Evolutionary conservation across 2,797 vertebrate species (phyloP).

Genomic region (Acrossocheilus wenchowensis): DNA sequence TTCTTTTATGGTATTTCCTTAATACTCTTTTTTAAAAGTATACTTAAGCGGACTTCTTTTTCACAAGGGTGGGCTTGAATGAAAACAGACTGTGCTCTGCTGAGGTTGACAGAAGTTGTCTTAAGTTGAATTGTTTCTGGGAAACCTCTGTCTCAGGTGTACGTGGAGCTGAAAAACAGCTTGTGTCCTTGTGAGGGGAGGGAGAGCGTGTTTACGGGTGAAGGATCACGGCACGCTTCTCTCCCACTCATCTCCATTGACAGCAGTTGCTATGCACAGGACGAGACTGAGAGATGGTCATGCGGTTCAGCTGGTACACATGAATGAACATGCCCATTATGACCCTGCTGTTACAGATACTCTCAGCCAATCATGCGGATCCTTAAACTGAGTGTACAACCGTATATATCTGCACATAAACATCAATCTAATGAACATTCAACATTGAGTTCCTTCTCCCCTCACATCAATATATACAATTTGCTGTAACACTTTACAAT

Average conservation of each 20-base stretch:
- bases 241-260: constrained; percentile 13
- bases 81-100: not conserved
- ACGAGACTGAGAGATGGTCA: constrained; percentile 25
- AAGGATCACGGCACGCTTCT: not conserved
- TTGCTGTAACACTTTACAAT: too few relatives aligned
- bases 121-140: not conserved
- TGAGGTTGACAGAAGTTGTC: not conserved
- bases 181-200: not conserved
- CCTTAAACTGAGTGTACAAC: constrained; percentile 1
- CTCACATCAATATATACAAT: too few relatives aligned
- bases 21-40: not conserved
- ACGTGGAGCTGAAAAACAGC: not conserved
- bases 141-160: not conserved
- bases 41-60: not conserved
- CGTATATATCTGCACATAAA: not conserved
- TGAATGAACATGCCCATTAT: constrained; percentile 45
- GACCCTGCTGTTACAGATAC: constrained; percentile 34
- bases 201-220: not conserved
- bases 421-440: not conserved
- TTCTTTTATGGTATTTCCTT: too few relatives aligned
- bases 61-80: not conserved
- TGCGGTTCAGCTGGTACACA: constrained; percentile 11
- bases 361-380: not conserved
- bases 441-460: not conserved
- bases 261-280: constrained; percentile 33